Percentiles rank a stretch among this genome's conserved stretches.
phyloP scores from a whole-genome alignment of 2,113 vertebrate species.

The Antennarius striatus region DNA sequence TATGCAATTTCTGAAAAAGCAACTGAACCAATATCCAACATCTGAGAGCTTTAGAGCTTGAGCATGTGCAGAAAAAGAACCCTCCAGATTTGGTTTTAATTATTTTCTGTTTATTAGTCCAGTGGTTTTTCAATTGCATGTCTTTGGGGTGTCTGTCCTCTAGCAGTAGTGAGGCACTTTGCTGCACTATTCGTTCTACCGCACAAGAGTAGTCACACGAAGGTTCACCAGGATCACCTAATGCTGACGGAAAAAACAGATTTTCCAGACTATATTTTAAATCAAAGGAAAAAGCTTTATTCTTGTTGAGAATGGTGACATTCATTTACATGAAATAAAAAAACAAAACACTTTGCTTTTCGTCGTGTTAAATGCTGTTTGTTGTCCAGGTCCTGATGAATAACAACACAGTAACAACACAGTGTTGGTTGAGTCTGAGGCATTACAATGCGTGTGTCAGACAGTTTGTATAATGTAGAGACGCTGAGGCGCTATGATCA shows the following conservation, averaged over 20 bases:
- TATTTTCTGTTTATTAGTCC: too few species aligned
- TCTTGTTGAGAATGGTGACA: conserved; percentile 50
- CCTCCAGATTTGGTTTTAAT: too few species aligned
- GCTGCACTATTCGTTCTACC: too few species aligned
- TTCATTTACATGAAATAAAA: conserved; percentile 54
- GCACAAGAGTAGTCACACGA: too few species aligned
- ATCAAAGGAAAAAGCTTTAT: conserved; percentile 60
- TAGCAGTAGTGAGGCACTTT: too few species aligned
- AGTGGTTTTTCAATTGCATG: too few species aligned
- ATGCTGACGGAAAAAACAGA: background rate
- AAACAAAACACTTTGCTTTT: background rate
- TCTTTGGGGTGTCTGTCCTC: too few species aligned
- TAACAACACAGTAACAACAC: conserved; percentile 6
- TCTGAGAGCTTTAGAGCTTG: too few species aligned
- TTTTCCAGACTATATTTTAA: conserved; percentile 22
- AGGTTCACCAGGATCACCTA: too few species aligned
- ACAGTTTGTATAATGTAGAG: conserved; percentile 20
- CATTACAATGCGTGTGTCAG: conserved; percentile 50
- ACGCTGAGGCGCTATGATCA: conserved; percentile 26
- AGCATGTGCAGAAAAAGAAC: too few species aligned
- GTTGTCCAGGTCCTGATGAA: conserved; percentile 9
- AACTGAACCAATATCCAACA: too few species aligned
- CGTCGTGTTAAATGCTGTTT: conserved; percentile 32
- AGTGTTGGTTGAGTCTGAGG: conserved; percentile 25
- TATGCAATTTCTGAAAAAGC: too few species aligned